Evolutionary conservation across 2,113 vertebrate species (phyloP).

Genomic region (Myrmecophaga tridactyla): DNA sequence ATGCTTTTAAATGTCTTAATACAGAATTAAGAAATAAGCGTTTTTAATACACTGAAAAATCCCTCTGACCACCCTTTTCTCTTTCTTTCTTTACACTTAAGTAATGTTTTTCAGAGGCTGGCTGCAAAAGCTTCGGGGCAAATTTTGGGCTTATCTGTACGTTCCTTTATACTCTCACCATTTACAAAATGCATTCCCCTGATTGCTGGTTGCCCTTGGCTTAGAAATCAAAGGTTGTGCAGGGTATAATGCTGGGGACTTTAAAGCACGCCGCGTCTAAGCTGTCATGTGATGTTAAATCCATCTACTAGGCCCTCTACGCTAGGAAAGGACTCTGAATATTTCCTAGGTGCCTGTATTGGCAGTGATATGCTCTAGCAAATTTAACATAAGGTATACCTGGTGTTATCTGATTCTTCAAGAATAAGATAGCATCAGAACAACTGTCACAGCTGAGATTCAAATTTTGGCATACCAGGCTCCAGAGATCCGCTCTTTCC

Average conservation of each 20-base stretch:
- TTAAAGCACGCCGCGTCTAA: neutral
- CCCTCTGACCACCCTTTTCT: neutral
- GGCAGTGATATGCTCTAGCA: neutral
- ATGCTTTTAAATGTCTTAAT: slow-evolving; percentile 40
- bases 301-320: neutral
- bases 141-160: neutral
- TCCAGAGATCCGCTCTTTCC: neutral
- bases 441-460: neutral
- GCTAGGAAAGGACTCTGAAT: neutral
- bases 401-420: neutral
- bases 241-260: neutral
- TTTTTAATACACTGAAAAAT: neutral
- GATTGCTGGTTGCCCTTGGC: neutral
- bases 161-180: neutral
- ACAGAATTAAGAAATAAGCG: neutral
- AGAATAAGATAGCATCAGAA: neutral
- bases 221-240: neutral
- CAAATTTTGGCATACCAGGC: neutral
- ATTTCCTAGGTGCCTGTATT: neutral
- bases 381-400: neutral
- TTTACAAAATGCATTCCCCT: neutral
- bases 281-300: neutral
- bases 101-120: neutral
- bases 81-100: neutral
- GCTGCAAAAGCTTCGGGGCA: neutral